Evolutionary conservation across 2,113 vertebrate genomes (phyloP), one percentile per base, ranked within the genome.

Genomic region (Sapayoa aenigma): DNA sequence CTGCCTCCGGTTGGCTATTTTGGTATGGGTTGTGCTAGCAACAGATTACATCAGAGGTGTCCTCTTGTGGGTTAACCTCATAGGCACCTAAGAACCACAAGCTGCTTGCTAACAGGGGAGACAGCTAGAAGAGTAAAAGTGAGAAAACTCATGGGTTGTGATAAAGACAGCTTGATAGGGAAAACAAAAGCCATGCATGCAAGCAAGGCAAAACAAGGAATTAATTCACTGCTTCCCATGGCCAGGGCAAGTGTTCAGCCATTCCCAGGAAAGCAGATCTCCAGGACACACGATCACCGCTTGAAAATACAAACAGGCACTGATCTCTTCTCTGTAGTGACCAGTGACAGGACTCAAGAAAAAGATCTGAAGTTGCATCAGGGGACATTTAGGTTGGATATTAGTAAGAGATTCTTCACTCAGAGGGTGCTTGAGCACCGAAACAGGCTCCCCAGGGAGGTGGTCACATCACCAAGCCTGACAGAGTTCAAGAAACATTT

Each of bases 201-300:
- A 77, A 60, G 9, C 21, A 58, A 75, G 71, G 30, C 6, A 69
- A 84, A 73, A 47, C 5, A 60, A 55, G 24, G 15, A 69, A 74
- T 55, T 56, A 4, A 33, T 84, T 67, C 24, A 47, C 16, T 49
- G 10, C 11, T 53, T 67, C 3, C 28, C 13, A 21, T 28, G 0
- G 2, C 9, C 56, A 90, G 47, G 47, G 37, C n/a, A 76, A 42
- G n/a, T 19, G n/a, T 72, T 69, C 59, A 78, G 13, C 33, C 41
- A 44, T 35, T 11, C 78, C 27, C 39, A 42, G 53, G 33, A 81
- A 76, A 78, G 19, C 31, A 47, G 12, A 24, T 37, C 6, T 56
- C 8, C 25, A 23, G 30, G 13, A 42, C 2, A 1, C 4, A 1
- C n/a, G 73, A 46, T 2, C 3, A 20, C 25, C 24, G 8, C 24